Evolutionary conservation across 92 coral and sea anemone genomes (phyloP), one percentile per base, ranked within the genome.

Genomic region (Epizoanthus stellaris): DNA sequence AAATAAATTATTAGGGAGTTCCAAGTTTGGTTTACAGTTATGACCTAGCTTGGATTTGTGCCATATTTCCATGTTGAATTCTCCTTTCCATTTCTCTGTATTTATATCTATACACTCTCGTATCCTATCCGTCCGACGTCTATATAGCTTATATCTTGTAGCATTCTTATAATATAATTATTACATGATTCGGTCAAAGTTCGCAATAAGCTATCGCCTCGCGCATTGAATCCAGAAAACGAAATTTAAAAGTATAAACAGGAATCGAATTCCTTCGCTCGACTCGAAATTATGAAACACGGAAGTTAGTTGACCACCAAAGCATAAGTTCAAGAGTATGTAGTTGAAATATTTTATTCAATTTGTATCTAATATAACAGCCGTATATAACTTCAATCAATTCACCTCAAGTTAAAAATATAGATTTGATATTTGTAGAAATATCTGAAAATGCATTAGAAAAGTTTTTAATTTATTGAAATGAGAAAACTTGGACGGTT

Each of bases 261-360:
- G 30, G 13, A 68, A 19, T 38, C 73, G 15, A 68, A 68, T 39
- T 68, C 73, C 49, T 68, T 38, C 45, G 73, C 73, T 68, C 49
- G 0, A 34, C n/a, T 30, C n/a, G 49, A 38, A 16, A 7, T 19
- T 68, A n/a, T 13, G 43, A 39, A 38, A 52, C 56, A 52, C 56
- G 56, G 56, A 9, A 52, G 56, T 52, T 52, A 52, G 56, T 52
- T 52, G 12, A 52, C 56, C 10, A 3, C 15, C 10, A 52, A 52
- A 11, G 12, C 56, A 52, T 1, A 52, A 52, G 56, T 52, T 52
- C 12, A 13, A 34, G n/a, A 11, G 52, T 17, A 68, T 13, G 8
- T 4, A 64, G 12, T 23, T 23, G n/a, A 16, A 23, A 38, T 64
- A 38, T 5, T 1, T 36, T 52, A 52, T 67, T 23, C 8, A 36